Evolutionary conservation across 2,888 invertebrate genomes (phyloP).

Genomic region (Mermis nigrescens): DNA sequence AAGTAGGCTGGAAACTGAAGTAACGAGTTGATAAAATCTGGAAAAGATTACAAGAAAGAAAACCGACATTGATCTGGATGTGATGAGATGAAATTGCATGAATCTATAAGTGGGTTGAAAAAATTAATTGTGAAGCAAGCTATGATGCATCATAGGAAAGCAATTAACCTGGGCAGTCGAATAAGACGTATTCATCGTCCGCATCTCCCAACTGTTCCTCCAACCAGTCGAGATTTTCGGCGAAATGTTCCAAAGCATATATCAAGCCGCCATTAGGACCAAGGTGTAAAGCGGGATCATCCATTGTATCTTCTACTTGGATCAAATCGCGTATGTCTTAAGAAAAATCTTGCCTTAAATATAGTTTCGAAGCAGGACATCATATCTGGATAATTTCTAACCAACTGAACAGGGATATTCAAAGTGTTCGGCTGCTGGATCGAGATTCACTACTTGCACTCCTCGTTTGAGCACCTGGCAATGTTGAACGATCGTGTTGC

Average conservation of each 20-base stretch:
- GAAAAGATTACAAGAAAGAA: too few species aligned
- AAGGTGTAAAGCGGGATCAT: slow-evolving; percentile 72
- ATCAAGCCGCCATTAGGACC: slow-evolving; percentile 80
- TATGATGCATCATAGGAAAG: background rate
- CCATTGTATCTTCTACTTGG: slow-evolving; percentile 85
- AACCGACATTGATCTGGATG: too few species aligned
- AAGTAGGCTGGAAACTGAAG: too few species aligned
- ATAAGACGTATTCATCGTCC: slow-evolving; percentile 73
- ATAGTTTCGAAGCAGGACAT: background rate
- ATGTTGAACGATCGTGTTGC: slow-evolving; percentile 65
- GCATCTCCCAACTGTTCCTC: slow-evolving; percentile 60
- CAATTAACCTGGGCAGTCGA: slow-evolving; percentile 70
- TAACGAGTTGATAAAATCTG: too few species aligned
- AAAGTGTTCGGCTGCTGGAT: slow-evolving; percentile 92
- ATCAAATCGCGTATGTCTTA: slow-evolving; percentile 53
- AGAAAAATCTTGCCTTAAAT: slow-evolving; percentile 34
- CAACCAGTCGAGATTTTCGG: slow-evolving; percentile 79
- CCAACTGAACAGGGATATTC: slow-evolving; percentile 61
- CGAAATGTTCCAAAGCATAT: slow-evolving; percentile 45
- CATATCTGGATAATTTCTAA: slow-evolving; percentile 17
- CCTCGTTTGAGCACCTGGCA: slow-evolving; percentile 47
- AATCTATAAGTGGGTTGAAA: background rate
- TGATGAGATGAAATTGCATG: too few species aligned
- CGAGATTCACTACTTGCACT: slow-evolving; percentile 75
- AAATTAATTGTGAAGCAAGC: background rate